Percentiles rank a stretch among this genome's conserved stretches.
Conservation (phyloP, 2,797 vertebrate genomes). For the Chelidonichthys spinosus region DNA sequence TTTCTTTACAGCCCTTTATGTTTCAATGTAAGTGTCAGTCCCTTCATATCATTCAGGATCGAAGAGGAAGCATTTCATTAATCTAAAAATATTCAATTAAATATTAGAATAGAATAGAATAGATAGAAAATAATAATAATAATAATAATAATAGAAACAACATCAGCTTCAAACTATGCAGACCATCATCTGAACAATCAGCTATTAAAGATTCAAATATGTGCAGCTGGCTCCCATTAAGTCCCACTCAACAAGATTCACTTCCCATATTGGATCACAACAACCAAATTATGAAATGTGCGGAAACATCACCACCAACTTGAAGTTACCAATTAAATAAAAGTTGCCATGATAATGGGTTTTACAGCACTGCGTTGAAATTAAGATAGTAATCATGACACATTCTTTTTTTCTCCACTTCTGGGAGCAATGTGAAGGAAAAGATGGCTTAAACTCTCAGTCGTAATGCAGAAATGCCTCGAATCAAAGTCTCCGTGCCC, state of each 20-base stretch:
- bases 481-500: background rate
- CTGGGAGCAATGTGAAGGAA: constrained; percentile 1
- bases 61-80: background rate
- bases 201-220: constrained; percentile 65
- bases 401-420: background rate
- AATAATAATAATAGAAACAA: background rate
- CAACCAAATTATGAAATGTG: constrained; percentile 64
- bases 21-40: constrained; percentile 1
- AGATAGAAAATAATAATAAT: constrained; percentile 27
- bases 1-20: constrained; percentile 30
- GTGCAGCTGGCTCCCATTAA: constrained; percentile 73
- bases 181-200: constrained; percentile 62
- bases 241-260: constrained; percentile 69
- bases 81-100: too few species aligned
- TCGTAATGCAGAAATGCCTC: background rate
- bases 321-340: constrained; percentile 50
- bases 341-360: constrained; percentile 35
- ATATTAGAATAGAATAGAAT: constrained; percentile 18
- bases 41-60: background rate
- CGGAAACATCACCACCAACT: constrained; percentile 46
- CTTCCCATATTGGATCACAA: constrained; percentile 71
- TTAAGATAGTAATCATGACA: constrained; percentile 32
- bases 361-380: constrained; percentile 26
- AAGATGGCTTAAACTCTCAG: background rate
- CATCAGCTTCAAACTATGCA: constrained; percentile 48